phyloP scores from a whole-genome alignment of 2,797 vertebrate species.

The Micrastur ruficollis region DNA sequence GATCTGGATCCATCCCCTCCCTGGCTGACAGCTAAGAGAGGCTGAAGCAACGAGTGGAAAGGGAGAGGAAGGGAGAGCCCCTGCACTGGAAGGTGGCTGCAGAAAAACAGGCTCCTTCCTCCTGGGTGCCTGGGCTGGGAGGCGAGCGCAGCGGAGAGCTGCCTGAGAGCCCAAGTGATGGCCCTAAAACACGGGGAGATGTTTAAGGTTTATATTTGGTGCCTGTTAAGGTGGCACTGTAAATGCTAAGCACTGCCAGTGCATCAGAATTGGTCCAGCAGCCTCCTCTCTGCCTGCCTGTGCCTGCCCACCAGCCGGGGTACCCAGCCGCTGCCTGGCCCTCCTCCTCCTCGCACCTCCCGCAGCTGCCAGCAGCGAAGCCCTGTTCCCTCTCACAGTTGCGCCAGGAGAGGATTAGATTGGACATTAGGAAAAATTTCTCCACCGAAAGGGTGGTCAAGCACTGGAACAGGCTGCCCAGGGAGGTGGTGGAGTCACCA shows the following conservation, averaged over 20 bases:
- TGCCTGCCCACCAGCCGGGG: not conserved
- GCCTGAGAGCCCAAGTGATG: not conserved
- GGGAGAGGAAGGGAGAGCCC: not conserved
- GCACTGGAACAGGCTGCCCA: too few species aligned
- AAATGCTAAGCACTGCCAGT: not conserved
- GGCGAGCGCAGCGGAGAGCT: not conserved
- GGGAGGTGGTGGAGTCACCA: too few species aligned
- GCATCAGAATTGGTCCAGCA: not conserved
- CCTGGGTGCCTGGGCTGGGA: not conserved
- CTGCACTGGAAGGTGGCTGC: not conserved
- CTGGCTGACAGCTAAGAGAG: not conserved
- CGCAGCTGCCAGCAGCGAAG: not conserved
- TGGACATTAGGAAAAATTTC: not conserved
- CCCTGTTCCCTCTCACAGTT: rapidly evolving
- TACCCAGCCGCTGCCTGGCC: not conserved
- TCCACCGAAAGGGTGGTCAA: too few species aligned
- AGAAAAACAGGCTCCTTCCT: not conserved
- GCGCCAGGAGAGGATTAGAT: not conserved
- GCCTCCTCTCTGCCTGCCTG: not conserved
- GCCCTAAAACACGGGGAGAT: not conserved
- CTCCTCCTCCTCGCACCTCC: not conserved
- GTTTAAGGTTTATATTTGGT: not conserved
- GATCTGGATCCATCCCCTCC: not conserved
- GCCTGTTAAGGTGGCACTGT: not conserved
- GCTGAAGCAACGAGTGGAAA: rapidly evolving